Conservation (phyloP, 2,797 vertebrate genomes). For the Falco peregrinus region DNA sequence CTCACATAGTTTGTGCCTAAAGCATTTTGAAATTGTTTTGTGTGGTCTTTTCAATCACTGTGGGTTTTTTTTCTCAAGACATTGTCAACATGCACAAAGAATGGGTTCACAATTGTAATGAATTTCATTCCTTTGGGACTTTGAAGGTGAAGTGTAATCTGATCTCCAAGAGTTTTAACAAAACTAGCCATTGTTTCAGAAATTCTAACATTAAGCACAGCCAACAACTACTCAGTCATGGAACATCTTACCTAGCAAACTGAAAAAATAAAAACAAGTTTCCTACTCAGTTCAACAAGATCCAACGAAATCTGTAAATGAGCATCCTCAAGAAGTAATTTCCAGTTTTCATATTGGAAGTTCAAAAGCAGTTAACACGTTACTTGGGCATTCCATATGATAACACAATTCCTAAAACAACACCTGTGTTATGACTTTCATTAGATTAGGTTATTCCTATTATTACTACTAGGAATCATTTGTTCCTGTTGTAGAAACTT, state of each 20-base stretch:
- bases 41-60: conserved; percentile 77
- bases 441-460: not conserved
- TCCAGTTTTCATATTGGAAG: not conserved
- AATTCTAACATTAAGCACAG: not conserved
- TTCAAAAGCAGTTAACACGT: not conserved
- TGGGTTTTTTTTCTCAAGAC: conserved; percentile 16
- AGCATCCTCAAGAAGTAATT: not conserved
- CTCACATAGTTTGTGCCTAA: conserved; percentile 72
- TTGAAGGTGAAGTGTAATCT: conserved; percentile 42
- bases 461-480: not conserved
- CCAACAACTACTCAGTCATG: not conserved
- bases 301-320: not conserved
- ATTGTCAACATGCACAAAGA: conserved; percentile 71
- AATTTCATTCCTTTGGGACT: conserved; percentile 63
- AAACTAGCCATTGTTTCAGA: conserved; percentile 34
- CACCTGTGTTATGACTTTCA: not conserved
- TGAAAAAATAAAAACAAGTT: not conserved
- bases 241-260: not conserved
- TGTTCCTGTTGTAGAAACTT: not conserved
- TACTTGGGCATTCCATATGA: not conserved
- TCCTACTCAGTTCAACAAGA: not conserved
- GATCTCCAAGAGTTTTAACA: conserved; percentile 32
- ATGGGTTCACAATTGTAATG: conserved; percentile 61
- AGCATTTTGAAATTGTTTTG: conserved; percentile 80
- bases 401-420: not conserved